Base-by-base conservation (phyloP, 2,797 vertebrate genomes). In the Danio kyathit region DNA sequence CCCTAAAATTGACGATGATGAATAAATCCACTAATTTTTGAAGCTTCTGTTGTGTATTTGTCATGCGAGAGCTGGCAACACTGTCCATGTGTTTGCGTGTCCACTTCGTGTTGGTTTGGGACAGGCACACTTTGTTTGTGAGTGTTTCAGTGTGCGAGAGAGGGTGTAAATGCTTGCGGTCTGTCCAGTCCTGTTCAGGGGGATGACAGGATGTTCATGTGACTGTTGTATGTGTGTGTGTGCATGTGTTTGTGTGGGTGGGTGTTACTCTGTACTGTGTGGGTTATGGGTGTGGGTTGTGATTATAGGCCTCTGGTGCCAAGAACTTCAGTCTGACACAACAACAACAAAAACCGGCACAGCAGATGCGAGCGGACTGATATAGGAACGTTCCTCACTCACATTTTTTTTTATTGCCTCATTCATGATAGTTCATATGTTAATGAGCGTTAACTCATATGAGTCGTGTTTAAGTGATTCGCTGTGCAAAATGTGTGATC, bases 261-360 rank as follows among this genome's bases (percentile, higher is more conserved):
- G 86, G 88, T 85, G 88, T 88, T 85, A 83, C 85, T 86, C 82
- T 87, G 85, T 82, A 85, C 83, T 87, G 87, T 91, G 92, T 91
- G 90, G 92, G 89, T 91, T 88, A 84, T 89, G 90, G 90, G 91
- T 92, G 92, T 92, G 89, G 89, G 92, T 91, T 92, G 74, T 92
- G 90, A 93, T 93, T 91, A 90, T 85, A 89, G 87, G 52, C 83
- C 86, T 88, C 41, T 64, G 17, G 76, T 87, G 89, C 86, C 88
- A 88, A 89, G 86, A 91, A 89, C 88, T 89, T 87, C 85, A 80
- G 81, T 89, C 87, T 90, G 87, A 90, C 87, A 85, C 66, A 88
- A 89, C 85, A 89, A 78, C 61, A 77, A 63, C 60, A 79, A 29
- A 29, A 88, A 80, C 78, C 76, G 80, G 83, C 61, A 66, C 70